A percentile compares a stretch with the other conserved stretches of the same genome.
Evolutionary conservation across 2,888 invertebrate genomes (phyloP).

Genomic region (Orchesella flavescens): DNA sequence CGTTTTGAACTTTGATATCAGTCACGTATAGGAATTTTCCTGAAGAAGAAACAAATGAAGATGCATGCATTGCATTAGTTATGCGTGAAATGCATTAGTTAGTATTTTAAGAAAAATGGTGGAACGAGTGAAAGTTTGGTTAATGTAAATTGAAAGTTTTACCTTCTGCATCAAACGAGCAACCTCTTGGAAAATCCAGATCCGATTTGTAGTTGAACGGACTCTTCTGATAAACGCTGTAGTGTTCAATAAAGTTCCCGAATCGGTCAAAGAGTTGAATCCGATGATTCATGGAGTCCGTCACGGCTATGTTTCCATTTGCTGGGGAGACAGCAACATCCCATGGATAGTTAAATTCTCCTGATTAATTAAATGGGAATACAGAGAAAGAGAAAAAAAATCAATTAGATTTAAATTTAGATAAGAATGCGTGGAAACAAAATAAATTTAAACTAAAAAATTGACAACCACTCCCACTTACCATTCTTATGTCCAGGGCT

Average conservation of each 20-base stretch:
- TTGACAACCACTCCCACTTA: too few relatives aligned
- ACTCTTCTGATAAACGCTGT: too few relatives aligned
- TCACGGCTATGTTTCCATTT: slow-evolving; percentile 63
- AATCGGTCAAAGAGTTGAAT: slow-evolving; percentile 64
- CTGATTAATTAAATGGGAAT: too few relatives aligned
- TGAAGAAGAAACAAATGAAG: too few relatives aligned
- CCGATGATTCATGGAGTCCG: slow-evolving; percentile 68
- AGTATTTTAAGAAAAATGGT: not conserved
- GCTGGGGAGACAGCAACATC: slow-evolving; percentile 62
- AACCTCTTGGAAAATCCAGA: slow-evolving; percentile 61
- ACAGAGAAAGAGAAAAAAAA: not conserved
- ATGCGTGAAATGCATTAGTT: too few relatives aligned
- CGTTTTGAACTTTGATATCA: slow-evolving; percentile 51
- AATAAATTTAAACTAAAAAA: too few relatives aligned
- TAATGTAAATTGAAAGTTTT: not conserved
- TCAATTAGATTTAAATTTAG: not conserved
- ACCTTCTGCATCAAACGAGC: slow-evolving; percentile 52
- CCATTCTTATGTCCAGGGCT: slow-evolving; percentile 40
- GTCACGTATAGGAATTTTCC: slow-evolving; percentile 36
- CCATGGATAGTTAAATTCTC: slow-evolving; percentile 69
- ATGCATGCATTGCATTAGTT: too few relatives aligned
- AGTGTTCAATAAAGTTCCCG: slow-evolving; percentile 47
- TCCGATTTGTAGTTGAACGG: slow-evolving; percentile 54
- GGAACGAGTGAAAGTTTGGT: not conserved
- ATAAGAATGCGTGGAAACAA: too few relatives aligned